Conservation (phyloP, 2,113 vertebrate genomes). For the Tupaia chinensis region DNA sequence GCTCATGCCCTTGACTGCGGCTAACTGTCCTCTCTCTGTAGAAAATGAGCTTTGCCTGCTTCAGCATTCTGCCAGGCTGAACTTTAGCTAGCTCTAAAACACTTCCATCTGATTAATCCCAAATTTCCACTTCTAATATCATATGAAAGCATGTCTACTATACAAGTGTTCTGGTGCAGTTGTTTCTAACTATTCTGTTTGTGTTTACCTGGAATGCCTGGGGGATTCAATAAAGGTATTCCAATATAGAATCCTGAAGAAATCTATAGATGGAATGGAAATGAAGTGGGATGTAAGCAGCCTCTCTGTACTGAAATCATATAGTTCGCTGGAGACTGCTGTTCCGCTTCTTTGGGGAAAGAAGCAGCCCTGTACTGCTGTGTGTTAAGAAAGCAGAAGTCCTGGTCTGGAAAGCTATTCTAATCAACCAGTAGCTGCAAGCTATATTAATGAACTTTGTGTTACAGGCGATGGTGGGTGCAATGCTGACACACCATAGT, state of each 20-base stretch:
- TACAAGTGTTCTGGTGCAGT: constrained; percentile 43
- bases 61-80: neutral
- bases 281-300: constrained; percentile 59
- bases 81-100: neutral
- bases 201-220: constrained; percentile 68
- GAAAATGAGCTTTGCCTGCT: neutral
- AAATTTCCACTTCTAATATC: constrained; percentile 22
- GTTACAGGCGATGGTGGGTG: constrained; percentile 52
- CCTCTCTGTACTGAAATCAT: constrained; percentile 68
- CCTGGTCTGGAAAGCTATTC: constrained; percentile 52
- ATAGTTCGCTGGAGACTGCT: constrained; percentile 51
- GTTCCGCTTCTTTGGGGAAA: constrained; percentile 51
- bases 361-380: neutral
- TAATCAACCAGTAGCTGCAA: constrained; percentile 71
- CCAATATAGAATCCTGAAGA: constrained; percentile 25
- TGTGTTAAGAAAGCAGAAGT: constrained; percentile 57
- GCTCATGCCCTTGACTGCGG: neutral
- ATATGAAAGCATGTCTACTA: neutral
- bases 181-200: constrained; percentile 69
- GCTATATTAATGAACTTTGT: constrained; percentile 71
- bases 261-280: constrained; percentile 71
- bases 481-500: constrained; percentile 72
- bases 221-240: constrained; percentile 69
- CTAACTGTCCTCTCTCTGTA: neutral
- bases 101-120: constrained; percentile 10